These are phyloP conservation scores for Phrixothrix hirtus DNA, from an alignment of 2,888 invertebrate genomes.

Conservation along the genomic window DNA sequence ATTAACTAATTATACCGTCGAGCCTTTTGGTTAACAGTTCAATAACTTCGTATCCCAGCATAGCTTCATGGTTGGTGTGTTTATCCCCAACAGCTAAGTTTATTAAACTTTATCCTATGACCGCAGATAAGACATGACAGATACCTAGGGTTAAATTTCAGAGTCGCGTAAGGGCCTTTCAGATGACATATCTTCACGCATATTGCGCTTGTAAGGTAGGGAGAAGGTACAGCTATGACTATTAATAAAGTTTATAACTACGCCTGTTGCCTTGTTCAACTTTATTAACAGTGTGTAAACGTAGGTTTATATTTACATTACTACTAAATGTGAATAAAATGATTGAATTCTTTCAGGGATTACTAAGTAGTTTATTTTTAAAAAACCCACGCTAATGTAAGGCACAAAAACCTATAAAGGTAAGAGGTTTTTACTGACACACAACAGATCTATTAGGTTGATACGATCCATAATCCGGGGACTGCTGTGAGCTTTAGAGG, in stretches of 20 bases:
- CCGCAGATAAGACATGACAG: constrained; percentile 28
- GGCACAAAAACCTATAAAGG: no score
- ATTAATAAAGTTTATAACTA: constrained; percentile 36
- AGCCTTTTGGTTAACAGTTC: background rate
- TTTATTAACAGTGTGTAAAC: constrained; percentile 15
- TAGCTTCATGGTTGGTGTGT: background rate
- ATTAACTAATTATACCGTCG: background rate
- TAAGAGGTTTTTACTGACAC: no score
- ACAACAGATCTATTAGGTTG: no score
- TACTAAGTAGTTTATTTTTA: no score
- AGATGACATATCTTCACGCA: constrained; percentile 38
- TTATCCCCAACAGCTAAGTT: constrained; percentile 18
- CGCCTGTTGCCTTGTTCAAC: constrained; percentile 17
- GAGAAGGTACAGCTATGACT: constrained; percentile 33
- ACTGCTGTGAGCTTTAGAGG: constrained; percentile 2
- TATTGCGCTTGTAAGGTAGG: constrained; percentile 35
- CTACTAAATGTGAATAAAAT: background rate
- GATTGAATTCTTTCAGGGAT: no score
- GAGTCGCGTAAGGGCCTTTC: constrained; percentile 28
- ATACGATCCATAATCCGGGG: constrained; percentile 7
- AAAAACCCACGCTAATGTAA: no score
- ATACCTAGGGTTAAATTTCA: constrained; percentile 31
- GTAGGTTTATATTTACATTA: background rate
- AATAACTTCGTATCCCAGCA: background rate
- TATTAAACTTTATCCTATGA: constrained; percentile 27